Base-by-base conservation (phyloP, 2,888 invertebrate genomes). In the Marronus borbonicus region DNA sequence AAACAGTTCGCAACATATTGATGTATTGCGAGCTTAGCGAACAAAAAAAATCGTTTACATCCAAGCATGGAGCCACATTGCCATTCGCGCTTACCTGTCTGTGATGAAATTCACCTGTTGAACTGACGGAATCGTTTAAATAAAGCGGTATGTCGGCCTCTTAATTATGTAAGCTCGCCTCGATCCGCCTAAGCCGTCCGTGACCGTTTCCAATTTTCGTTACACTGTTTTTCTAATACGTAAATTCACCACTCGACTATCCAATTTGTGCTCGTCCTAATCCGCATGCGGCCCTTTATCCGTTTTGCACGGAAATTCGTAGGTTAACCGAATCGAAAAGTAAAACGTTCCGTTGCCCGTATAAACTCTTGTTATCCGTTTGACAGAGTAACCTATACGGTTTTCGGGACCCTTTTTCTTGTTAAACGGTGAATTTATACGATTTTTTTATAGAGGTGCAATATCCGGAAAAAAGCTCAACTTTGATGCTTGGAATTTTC, bases 21-120 rank as follows among this genome's bases (percentile, higher is more conserved):
- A 20, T 50, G 28, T 28, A 36, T 55, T 70, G 14, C 20, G 14
- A 8, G 72, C 31, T 12, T 60, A 60, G 44, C 39, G 60, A 14
- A 44, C 52, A 69, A 17, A 68, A 72, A 60, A 60, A 24, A 20
- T 69, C 60, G 14, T 60, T 72, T 39, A 3, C 72, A 60, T 60
- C 31, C 12, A 60, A 72, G 5, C 8, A 28, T 28, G 28, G 2
- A 60, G 2, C 28, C 20, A 60, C 28, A 60, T 28, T 4, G 8
- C 49, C 39, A 44, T 72, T 58, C 44, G 24, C 44, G 80, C 81
- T 81, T 80, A 80, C 80, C 81, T 81, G 79, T 80, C 79, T 81
- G 80, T 58, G 78, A 80, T 76, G 74, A 80, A 77, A 79, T 79
- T 81, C 82, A 82, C 82, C 82, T 82, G 82, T 82, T 82, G 82